Evolutionary conservation across 2,797 vertebrate genomes (phyloP).

Genomic region (Natrix natrix): DNA sequence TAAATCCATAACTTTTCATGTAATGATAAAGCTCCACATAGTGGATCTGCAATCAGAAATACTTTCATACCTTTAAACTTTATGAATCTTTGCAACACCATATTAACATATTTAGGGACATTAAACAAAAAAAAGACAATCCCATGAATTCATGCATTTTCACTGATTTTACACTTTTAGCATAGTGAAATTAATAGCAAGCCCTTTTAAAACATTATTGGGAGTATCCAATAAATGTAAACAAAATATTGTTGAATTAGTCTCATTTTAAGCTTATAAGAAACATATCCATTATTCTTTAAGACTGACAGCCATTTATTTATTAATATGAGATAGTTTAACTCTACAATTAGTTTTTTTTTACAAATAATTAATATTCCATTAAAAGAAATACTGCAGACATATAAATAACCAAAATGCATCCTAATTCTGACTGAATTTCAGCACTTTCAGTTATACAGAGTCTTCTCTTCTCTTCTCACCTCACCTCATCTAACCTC

Average conservation of each 20-base stretch:
- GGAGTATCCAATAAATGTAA: background rate
- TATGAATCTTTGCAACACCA: background rate
- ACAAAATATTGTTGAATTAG: background rate
- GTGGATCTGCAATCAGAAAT: background rate
- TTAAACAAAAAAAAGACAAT: background rate
- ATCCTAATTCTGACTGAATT: background rate
- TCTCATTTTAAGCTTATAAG: background rate
- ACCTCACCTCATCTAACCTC: accelerated
- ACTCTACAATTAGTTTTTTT: background rate
- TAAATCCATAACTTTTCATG: background rate
- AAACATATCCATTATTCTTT: background rate
- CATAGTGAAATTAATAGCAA: background rate
- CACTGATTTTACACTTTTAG: background rate
- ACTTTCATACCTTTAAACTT: background rate
- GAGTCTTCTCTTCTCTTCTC: background rate
- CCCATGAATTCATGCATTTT: background rate
- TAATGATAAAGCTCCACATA: background rate
- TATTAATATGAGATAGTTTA: background rate
- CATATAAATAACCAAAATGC: background rate
- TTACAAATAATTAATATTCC: background rate
- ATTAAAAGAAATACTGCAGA: background rate
- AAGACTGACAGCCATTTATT: background rate
- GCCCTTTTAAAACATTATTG: background rate
- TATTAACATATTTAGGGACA: background rate
- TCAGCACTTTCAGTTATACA: background rate